These are phyloP conservation scores for Scaptomyza polygonia DNA, from an alignment of 2,888 invertebrate genomes.

Conservation along the genomic window DNA sequence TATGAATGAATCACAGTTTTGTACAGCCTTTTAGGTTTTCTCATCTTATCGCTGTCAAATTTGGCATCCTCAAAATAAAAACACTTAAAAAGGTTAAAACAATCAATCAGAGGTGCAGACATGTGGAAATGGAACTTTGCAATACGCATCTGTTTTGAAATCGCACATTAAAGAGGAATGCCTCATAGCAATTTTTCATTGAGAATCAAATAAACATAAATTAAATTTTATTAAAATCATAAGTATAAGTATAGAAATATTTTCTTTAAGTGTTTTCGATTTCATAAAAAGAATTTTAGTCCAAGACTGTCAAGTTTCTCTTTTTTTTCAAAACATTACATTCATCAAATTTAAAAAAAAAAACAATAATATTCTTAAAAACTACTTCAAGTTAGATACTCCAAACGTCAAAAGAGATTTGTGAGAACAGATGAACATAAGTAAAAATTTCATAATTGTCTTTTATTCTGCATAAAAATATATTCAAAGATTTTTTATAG, in stretches of 20 bases:
- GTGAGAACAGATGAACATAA: constrained; percentile 18
- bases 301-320: too few species aligned
- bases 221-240: not conserved
- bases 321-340: too few species aligned
- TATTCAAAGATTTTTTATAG: constrained; percentile 8
- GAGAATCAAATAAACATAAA: not conserved
- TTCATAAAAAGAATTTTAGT: too few species aligned
- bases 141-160: too few species aligned
- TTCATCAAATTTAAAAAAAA: too few species aligned
- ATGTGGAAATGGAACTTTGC: constrained; percentile 37
- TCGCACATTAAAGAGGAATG: not conserved
- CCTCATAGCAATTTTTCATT: not conserved
- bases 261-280: not conserved
- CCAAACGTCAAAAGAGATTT: not conserved
- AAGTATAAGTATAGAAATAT: not conserved
- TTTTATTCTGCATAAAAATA: constrained; percentile 14
- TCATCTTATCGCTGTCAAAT: constrained; percentile 13
- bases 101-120: constrained; percentile 45
- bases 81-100: constrained; percentile 1
- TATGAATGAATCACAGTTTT: constrained; percentile 10
- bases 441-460: constrained; percentile 1
- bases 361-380: too few species aligned
- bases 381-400: too few species aligned
- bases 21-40: not conserved
- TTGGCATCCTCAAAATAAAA: constrained; percentile 6